Evolutionary conservation across 1,140 invertebrate species (phyloP), one percentile per base, ranked within the genome.

Genomic region (Danaus plexippus): DNA sequence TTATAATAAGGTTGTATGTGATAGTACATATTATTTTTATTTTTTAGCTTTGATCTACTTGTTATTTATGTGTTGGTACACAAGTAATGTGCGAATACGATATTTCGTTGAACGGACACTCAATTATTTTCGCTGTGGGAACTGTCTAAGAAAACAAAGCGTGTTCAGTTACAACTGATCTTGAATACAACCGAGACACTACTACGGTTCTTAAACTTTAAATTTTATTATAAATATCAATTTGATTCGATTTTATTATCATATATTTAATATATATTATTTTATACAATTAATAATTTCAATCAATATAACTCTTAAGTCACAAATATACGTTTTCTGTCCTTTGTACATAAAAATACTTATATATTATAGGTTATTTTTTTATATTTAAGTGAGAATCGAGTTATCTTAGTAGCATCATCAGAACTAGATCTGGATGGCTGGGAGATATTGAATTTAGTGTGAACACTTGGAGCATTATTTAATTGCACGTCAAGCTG

Each of bases 121-220:
- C 79, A 79, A 85, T 85, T 85, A 85, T 79, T 72, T 77, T 75
- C 72, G 62, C 78, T 75, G 80, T 85, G 82, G 79, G 79, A 85
- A 85, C 77, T 79, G 82, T 82, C 82, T 75, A 69, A 71, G 74
- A 79, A 83, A 78, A 85, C 80, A 82, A 84, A 82, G 76, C 70
- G 77, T 75, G 75, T 81, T 79, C 58, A 67, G 81, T 85, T 83
- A 75, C 78, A 81, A 75, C 74, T 75, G 75, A 73, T 75, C 71
- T 75, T 71, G 73, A 61, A 72, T 72, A 71, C 71, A 62, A 55
- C 63, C 59, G 65, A 61, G 66, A 66, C 64, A 63, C 68, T 61
- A 82, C 81, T 63, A 80, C 59, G 22, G 22, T 32, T 32, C 55
- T 54, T 52, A 58, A 56, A 61, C 70, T 69, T 67, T 76, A 32